Percentiles rank a stretch among this genome's conserved stretches.
phyloP scores from a whole-genome alignment of 2,113 vertebrate species.

The Pitta sordida region DNA sequence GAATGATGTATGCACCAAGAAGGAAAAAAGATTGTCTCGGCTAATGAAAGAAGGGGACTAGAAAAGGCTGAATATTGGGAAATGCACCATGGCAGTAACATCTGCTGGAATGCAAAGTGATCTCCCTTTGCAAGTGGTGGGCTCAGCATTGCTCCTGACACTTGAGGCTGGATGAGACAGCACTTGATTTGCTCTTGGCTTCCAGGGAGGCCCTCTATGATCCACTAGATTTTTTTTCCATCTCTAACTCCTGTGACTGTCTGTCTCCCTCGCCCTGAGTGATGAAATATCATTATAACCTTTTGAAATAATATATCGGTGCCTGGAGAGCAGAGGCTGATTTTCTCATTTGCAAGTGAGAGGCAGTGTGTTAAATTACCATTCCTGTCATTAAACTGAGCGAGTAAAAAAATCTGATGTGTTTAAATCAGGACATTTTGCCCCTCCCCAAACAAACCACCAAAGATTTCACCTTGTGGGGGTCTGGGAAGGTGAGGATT shows the following conservation, averaged over 20 bases:
- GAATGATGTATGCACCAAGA: neutral
- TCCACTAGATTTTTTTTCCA: constrained; percentile 10
- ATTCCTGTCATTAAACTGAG: constrained; percentile 1
- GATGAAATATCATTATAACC: constrained; percentile 60
- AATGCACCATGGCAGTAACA: neutral
- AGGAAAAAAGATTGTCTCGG: neutral
- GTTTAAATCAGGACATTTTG: neutral
- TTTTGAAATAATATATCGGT: constrained; percentile 41
- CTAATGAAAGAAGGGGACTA: neutral
- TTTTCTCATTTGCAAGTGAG: constrained; percentile 53
- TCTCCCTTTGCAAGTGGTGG: neutral
- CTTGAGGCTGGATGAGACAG: neutral
- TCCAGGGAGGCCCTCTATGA: neutral
- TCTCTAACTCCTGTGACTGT: neutral
- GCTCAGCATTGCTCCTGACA: neutral
- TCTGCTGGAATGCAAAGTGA: neutral
- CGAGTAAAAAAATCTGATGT: neutral
- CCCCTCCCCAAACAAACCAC: neutral
- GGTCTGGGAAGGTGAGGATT: neutral
- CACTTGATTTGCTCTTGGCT: neutral
- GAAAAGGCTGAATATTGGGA: neutral
- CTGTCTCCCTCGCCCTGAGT: neutral
- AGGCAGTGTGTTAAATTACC: constrained; percentile 38
- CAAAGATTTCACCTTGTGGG: neutral
- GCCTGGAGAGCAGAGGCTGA: constrained; percentile 23